A percentile compares a stretch with the other conserved stretches of the same genome.
These are phyloP conservation scores for Pelvicachromis taeniatus DNA, from an alignment of 2,113 vertebrate species.

Conservation along the genomic window DNA sequence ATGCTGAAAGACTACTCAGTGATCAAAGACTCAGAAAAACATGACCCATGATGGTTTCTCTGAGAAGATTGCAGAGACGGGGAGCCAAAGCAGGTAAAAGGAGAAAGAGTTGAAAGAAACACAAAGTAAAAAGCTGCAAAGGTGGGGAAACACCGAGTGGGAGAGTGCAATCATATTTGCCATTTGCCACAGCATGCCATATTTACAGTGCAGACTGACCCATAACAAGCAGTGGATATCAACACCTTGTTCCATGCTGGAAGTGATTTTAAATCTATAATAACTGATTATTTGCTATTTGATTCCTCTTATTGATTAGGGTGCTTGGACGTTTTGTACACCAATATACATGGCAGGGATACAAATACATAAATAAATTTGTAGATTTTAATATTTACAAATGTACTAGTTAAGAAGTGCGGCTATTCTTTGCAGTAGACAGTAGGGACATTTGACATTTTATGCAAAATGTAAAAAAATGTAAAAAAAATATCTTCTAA, in stretches of 20 bases:
- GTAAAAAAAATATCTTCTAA: neutral
- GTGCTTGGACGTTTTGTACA: neutral
- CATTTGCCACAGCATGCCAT: conserved; percentile 4
- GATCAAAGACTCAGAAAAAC: conserved; percentile 66
- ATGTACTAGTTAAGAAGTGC: neutral
- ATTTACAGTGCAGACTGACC: neutral
- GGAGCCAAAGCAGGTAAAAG: conserved; percentile 42
- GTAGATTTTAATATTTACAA: neutral
- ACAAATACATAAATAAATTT: neutral
- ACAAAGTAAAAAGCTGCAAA: conserved; percentile 28
- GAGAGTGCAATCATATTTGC: conserved; percentile 26
- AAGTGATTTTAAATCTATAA: neutral
- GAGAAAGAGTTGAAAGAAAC: conserved; percentile 55
- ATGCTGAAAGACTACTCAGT: conserved; percentile 62
- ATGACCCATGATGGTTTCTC: conserved; percentile 57
- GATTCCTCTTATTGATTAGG: neutral
- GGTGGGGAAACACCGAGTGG: neutral
- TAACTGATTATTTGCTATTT: neutral
- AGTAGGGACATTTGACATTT: neutral
- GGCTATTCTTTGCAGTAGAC: neutral
- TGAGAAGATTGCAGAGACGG: conserved; percentile 40
- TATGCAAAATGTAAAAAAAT: neutral
- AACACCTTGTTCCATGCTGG: neutral
- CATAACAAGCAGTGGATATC: neutral
- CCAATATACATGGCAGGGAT: neutral